A percentile compares a stretch with the other conserved stretches of the same genome.
Evolutionary conservation across 2,113 vertebrate genomes (phyloP).

Genomic region (Calonectris borealis): DNA sequence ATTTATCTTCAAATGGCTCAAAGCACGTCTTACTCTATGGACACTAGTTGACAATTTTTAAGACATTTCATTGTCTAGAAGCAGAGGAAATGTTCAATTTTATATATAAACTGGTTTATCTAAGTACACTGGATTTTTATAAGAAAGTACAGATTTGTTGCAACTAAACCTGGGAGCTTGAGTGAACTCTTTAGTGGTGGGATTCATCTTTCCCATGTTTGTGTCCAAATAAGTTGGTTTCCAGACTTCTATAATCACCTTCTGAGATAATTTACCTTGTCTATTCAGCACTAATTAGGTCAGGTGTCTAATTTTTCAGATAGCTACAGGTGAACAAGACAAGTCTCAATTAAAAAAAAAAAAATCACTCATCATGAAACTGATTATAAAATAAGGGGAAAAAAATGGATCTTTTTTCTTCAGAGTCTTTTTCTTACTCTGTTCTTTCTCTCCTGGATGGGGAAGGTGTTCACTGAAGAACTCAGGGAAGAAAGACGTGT

Average conservation of each 20-base stretch:
- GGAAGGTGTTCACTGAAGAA: neutral
- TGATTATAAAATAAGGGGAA: neutral
- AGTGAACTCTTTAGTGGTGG: neutral
- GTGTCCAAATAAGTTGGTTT: neutral
- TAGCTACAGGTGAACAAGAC: neutral
- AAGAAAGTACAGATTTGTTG: neutral
- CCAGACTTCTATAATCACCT: neutral
- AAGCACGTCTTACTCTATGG: neutral
- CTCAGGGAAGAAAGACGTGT: neutral
- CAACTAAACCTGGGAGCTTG: neutral
- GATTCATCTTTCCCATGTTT: neutral
- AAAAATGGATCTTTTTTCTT: neutral
- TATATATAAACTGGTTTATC: neutral
- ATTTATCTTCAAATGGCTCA: neutral
- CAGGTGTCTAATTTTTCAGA: neutral
- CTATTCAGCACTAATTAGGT: neutral
- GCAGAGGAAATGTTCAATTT: neutral
- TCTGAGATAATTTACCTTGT: neutral
- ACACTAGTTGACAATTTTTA: neutral
- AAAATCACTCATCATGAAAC: neutral
- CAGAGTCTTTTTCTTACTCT: rapidly evolving
- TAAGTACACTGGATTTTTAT: neutral
- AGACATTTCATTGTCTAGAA: neutral
- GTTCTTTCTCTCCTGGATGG: neutral
- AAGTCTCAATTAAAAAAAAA: neutral